A percentile compares a stretch with the other conserved stretches of the same genome.
Conservation (phyloP, 2,888 invertebrate genomes). For the Coremacera marginata region DNA sequence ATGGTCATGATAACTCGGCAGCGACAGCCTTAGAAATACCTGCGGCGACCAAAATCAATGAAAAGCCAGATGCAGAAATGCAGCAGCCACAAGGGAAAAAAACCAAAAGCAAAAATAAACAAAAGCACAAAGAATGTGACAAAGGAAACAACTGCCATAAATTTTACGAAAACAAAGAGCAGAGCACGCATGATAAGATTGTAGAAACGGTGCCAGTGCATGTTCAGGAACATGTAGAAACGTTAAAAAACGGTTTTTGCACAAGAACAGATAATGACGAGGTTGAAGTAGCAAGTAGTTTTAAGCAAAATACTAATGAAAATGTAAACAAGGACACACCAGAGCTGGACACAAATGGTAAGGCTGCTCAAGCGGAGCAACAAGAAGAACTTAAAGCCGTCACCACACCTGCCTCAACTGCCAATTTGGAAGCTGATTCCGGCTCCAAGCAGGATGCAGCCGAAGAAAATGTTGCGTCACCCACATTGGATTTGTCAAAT, state of each 20-base stretch:
- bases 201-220: conserved; percentile 32
- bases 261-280: conserved; percentile 11
- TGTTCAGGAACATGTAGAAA: not conserved
- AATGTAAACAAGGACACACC: conserved; percentile 24
- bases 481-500: conserved; percentile 52
- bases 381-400: not conserved
- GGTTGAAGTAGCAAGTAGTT: conserved; percentile 19
- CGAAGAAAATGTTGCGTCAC: conserved; percentile 33
- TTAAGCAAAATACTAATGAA: not conserved
- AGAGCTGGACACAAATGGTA: not conserved
- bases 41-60: conserved; percentile 21
- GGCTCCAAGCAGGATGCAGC: not conserved
- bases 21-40: not conserved
- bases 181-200: not conserved
- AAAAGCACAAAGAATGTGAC: conserved; percentile 36
- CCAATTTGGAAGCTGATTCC: not conserved
- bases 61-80: not conserved
- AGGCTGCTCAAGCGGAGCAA: not conserved
- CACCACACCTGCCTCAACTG: conserved; percentile 26
- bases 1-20: conserved; percentile 43
- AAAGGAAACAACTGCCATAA: conserved; percentile 22
- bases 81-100: conserved; percentile 34
- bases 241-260: conserved; percentile 44
- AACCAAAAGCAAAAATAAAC: conserved; percentile 47
- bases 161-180: not conserved